Percentiles rank a stretch among this genome's conserved stretches.
Conservation (phyloP, 2,113 vertebrate genomes). For the Fulmarus glacialis region DNA sequence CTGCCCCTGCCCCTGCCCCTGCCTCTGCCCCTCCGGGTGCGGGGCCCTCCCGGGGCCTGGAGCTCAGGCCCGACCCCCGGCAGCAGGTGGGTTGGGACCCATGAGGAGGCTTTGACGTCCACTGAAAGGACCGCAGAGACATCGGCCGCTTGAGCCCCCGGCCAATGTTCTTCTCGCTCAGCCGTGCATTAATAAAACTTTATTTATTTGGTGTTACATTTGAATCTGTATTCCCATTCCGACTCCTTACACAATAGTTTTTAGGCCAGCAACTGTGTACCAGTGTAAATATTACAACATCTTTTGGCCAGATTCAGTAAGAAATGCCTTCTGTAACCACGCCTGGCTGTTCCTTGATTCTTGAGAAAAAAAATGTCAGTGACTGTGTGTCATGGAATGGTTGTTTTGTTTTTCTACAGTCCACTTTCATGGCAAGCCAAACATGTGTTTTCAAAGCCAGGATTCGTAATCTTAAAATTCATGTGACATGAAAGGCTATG, state of each 20-base stretch:
- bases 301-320: neutral
- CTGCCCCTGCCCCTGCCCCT: neutral
- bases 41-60: neutral
- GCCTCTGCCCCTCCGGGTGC: neutral
- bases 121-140: neutral
- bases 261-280: neutral
- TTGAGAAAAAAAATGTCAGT: neutral
- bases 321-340: neutral
- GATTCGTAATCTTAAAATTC: neutral
- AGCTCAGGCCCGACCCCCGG: neutral
- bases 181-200: neutral
- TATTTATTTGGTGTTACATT: neutral
- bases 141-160: neutral
- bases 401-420: neutral
- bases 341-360: neutral
- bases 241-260: neutral
- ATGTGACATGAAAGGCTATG: neutral
- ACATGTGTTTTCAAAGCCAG: neutral
- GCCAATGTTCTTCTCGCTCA: neutral
- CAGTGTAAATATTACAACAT: neutral
- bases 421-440: neutral
- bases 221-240: neutral
- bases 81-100: neutral
- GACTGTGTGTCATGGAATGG: neutral
- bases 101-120: neutral